phyloP scores from a whole-genome alignment of 2,113 vertebrate genomes.

The Phodopus roborovskii region DNA sequence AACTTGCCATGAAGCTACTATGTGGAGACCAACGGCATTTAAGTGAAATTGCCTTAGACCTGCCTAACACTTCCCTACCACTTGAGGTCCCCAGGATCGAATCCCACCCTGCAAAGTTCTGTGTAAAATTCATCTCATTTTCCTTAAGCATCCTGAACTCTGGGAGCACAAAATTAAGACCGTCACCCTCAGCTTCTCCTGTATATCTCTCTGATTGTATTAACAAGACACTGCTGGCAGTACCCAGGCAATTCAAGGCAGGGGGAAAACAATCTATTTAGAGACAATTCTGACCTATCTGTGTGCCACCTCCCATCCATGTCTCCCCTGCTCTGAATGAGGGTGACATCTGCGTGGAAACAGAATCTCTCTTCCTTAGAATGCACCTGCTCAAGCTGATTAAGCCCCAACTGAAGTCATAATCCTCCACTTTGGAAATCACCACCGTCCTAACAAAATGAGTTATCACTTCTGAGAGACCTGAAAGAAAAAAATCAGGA shows the following conservation, averaged over 20 bases:
- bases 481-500: not conserved
- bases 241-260: conserved; percentile 44
- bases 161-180: conserved; percentile 67
- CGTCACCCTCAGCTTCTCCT: conserved; percentile 60
- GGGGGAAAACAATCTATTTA: conserved; percentile 70
- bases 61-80: not conserved
- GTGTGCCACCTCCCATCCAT: conserved; percentile 72
- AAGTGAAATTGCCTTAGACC: not conserved
- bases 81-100: not conserved
- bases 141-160: conserved; percentile 57
- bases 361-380: conserved; percentile 75
- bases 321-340: conserved; percentile 69
- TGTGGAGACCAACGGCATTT: not conserved
- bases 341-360: conserved; percentile 79
- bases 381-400: conserved; percentile 79
- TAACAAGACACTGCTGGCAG: conserved; percentile 56
- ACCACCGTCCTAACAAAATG: conserved; percentile 61
- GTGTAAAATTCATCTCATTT: conserved; percentile 52
- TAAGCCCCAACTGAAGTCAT: conserved; percentile 69
- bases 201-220: conserved; percentile 55
- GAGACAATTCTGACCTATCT: conserved; percentile 75
- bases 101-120: not conserved
- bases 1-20: not conserved
- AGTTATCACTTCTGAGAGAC: conserved; percentile 62
- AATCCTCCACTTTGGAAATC: conserved; percentile 70